Evolutionary conservation across 2,888 invertebrate genomes (phyloP).

Genomic region (Parnassius glacialis): DNA sequence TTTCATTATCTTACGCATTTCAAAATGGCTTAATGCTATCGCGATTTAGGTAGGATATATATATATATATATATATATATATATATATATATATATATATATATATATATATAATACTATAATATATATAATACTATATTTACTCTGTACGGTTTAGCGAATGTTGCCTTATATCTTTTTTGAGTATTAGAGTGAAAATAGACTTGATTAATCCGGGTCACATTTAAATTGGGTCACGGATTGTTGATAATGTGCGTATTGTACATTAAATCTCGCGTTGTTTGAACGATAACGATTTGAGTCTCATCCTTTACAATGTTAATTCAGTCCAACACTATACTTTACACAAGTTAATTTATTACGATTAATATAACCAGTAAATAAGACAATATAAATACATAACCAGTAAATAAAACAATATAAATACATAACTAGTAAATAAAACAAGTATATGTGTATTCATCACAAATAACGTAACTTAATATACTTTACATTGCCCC

Average conservation of each 20-base stretch:
- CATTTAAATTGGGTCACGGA: not conserved
- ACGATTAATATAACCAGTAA: too few species aligned
- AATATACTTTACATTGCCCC: too few species aligned
- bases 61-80: not conserved
- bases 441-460: too few species aligned
- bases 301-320: not conserved
- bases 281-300: not conserved
- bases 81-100: not conserved
- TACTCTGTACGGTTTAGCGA: not conserved
- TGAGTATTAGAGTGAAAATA: not conserved
- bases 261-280: not conserved
- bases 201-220: not conserved
- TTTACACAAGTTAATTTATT: too few species aligned
- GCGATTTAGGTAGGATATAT: not conserved
- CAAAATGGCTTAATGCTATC: conserved; percentile 5
- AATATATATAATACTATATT: too few species aligned
- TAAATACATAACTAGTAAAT: too few species aligned
- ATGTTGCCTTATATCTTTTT: not conserved
- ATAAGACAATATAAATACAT: too few species aligned
- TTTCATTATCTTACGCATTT: conserved; percentile 14
- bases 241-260: not conserved
- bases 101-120: too few species aligned
- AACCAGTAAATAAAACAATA: too few species aligned
- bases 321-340: too few species aligned
- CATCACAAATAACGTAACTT: too few species aligned